Evolutionary conservation across 2,797 vertebrate genomes (phyloP).

Genomic region (Sitta carolinensis): DNA sequence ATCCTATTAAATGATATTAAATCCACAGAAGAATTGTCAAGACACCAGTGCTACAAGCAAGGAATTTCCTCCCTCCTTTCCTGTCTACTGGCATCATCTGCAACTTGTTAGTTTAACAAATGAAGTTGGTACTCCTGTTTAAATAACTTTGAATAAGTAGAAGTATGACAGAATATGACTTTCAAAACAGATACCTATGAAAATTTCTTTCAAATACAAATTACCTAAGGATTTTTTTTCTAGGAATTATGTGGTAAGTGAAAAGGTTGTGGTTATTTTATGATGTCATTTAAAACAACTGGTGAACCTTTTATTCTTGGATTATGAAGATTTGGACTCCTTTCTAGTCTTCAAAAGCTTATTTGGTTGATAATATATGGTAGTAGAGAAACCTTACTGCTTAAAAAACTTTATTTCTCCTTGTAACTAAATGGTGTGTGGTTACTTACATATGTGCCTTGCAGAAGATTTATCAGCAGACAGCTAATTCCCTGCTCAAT

Average conservation of each 20-base stretch:
- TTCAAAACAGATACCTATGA: conserved; percentile 16
- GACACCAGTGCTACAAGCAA: not conserved
- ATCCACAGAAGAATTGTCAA: not conserved
- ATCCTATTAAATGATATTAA: not conserved
- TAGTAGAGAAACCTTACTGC: not conserved
- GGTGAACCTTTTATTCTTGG: not conserved
- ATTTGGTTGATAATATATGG: not conserved
- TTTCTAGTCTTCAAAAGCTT: not conserved
- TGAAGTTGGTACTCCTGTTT: not conserved
- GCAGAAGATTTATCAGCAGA: conserved; percentile 6
- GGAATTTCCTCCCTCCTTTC: not conserved
- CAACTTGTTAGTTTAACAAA: conserved; percentile 21
- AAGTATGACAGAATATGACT: not conserved
- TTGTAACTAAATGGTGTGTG: not conserved
- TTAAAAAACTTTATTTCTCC: not conserved
- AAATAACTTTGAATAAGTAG: not conserved
- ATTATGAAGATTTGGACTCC: not conserved
- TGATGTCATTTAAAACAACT: not conserved
- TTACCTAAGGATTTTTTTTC: not conserved
- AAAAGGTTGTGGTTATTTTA: not conserved
- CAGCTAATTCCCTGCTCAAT: not conserved
- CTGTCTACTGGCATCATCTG: not conserved
- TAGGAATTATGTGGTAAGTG: not conserved
- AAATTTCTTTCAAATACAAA: conserved; percentile 11
- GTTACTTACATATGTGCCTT: not conserved